These are phyloP conservation scores for Rotaria magnacalcarata DNA, from an alignment of 2,888 invertebrate species.

Conservation along the genomic window DNA sequence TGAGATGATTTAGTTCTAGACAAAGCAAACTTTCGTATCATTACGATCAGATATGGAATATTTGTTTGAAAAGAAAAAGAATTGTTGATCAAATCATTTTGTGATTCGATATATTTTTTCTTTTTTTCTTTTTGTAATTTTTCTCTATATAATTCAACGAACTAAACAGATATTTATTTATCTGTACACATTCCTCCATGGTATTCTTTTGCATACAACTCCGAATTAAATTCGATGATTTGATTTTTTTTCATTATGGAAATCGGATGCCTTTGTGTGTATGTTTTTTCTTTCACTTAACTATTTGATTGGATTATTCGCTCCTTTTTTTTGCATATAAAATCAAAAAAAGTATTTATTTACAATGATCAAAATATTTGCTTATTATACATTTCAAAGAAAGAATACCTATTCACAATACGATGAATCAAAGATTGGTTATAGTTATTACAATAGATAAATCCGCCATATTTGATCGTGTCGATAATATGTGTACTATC, in stretches of 20 bases:
- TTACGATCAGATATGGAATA: not conserved
- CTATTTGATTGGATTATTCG: conserved; percentile 15
- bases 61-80: not conserved
- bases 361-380: not conserved
- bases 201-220: not conserved
- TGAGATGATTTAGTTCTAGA: not conserved
- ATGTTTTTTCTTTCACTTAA: not conserved
- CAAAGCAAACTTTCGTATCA: not conserved
- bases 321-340: not conserved
- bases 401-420: no score
- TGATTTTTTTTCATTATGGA: not conserved
- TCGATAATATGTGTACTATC: no score
- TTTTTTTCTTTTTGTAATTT: no score
- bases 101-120: not conserved
- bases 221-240: conserved; percentile 10
- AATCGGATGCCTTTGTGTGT: conserved; percentile 16
- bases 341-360: not conserved
- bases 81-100: not conserved
- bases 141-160: not conserved
- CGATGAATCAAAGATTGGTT: no score
- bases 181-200: not conserved
- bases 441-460: no score
- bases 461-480: no score
- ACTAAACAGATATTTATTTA: not conserved
- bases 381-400: not conserved